Conservation (phyloP, 2,113 vertebrate genomes). For the Strix uralensis region DNA sequence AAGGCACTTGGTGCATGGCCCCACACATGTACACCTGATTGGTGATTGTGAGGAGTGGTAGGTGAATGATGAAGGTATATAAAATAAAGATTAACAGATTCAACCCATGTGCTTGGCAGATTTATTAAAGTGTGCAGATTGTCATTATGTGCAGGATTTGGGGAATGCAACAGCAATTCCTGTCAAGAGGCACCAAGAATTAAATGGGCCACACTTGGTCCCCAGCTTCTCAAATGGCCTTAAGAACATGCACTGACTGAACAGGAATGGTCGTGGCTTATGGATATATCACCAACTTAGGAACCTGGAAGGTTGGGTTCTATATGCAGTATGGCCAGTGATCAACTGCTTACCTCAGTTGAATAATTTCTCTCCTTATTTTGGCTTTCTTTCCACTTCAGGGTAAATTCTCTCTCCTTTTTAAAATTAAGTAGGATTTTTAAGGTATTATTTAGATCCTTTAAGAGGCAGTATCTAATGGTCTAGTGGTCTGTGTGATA, state of each 20-base stretch:
- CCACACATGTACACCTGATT: not conserved
- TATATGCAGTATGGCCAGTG: not conserved
- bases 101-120: slow-evolving; percentile 20
- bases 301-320: not conserved
- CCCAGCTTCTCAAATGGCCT: not conserved
- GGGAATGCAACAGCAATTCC: not conserved
- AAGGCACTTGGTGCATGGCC: not conserved
- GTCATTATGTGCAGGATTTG: not conserved
- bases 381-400: not conserved
- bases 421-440: not conserved
- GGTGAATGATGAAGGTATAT: slow-evolving; percentile 18
- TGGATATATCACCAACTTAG: not conserved
- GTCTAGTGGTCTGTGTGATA: not conserved
- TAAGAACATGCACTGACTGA: not conserved
- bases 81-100: slow-evolving; percentile 27
- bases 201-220: not conserved
- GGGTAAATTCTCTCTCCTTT: not conserved
- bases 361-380: not conserved
- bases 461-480: not conserved
- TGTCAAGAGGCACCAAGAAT: not conserved
- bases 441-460: not conserved
- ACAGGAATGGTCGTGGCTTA: not conserved
- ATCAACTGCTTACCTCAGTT: not conserved
- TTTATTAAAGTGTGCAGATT: not conserved
- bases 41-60: not conserved